Evolutionary conservation across 2,113 vertebrate genomes (phyloP), one percentile per base, ranked within the genome.

Genomic region (Charina bottae): DNA sequence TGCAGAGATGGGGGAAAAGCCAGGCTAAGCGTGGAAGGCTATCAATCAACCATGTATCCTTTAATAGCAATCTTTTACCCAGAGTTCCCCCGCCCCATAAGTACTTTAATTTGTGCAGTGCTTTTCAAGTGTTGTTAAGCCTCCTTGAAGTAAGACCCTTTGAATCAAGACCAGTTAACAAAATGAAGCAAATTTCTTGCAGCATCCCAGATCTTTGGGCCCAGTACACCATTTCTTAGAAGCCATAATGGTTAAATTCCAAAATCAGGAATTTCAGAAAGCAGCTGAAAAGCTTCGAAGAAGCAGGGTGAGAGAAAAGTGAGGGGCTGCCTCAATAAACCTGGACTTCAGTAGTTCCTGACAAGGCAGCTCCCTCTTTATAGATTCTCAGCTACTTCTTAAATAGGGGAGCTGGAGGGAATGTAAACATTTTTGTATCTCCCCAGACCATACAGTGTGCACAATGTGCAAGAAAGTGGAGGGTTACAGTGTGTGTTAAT

Each of bases 1-100:
- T 99, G 93, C 92, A 92, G 33, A 54, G 92, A 0, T 0, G 46
- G 11, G 0, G 2, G 3, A 23, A 0, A 24, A 83, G 46, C 2
- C 10, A 62, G 28, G n/a, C 21, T 55, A 62, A 13, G 28, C 64
- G 23, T 24, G 24, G 87, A 9, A 46, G 3, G 42, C 9, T 28
- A 26, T 46, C 62, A 64, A 12, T 64, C 26, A 28, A 28, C 62
- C 62, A 64, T 28, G 12, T 28, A 33, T 28, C 2, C 24, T 37
- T 46, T 84, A 84, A 11, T 21, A 49, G 26, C 24, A 53, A 85
- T 54, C 24, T 53, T 55, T 55, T 28, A 28, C 8, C 19, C 84
- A 28, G 10, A 78, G 1, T 53, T 12, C 53, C 10, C 72, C 72
- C 24, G 10, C 42, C 42, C 23, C 23, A 26, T 28, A 64, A 11